Base-by-base conservation (phyloP, 30 jellyfish, hydroid and myxozoan species). In the Rhopilema esculentum region DNA sequence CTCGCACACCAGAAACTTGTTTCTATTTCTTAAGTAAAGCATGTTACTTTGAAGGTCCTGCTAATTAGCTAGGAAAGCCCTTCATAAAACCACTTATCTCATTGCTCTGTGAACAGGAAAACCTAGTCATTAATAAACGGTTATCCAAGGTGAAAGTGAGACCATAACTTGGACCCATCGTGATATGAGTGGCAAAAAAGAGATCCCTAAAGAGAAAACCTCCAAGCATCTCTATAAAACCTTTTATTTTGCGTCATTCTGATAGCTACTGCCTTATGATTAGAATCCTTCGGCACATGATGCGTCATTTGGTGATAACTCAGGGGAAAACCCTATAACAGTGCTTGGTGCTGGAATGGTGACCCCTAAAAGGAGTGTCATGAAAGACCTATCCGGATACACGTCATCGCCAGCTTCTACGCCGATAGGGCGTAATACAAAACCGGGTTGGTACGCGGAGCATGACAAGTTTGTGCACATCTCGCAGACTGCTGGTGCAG, bases 381-480 rank as follows among this genome's bases (percentile, higher is more conserved):
- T 70, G 78, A 88, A 93, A 75, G 90, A 97, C 22, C 75, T 93
- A 64, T 87, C 93, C 77, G 98, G 98, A 15, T 93, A 93, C 50
- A n/a, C 81, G 25, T 33, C 92, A n/a, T 87, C 97, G 18, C 97
- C 95, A 19, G 97, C 98, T 66, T 72, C 97, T 19, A 93, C 98
- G 20, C 98, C 98, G 24, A 69, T 49, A 76, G 95, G 93, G 12
- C 86, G 98, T 24, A 80, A 82, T 73, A 76, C 88, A 32, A 93
- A 93, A 68, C 96, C 97, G 31, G 99, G 99, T n/a, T 94, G 99
- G 99, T 85, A 70, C 52, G 99, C 93, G 20, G 97, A 94, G 48
- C 99, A 94, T 62, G 92, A 85, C 25, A 89, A 89, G 82, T 94
- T 82, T 80, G 97, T 94, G 27, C 96, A 94, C 77, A 89, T 89